phyloP scores from a whole-genome alignment of 1,140 invertebrate species.

The Nasonia longicornis region DNA sequence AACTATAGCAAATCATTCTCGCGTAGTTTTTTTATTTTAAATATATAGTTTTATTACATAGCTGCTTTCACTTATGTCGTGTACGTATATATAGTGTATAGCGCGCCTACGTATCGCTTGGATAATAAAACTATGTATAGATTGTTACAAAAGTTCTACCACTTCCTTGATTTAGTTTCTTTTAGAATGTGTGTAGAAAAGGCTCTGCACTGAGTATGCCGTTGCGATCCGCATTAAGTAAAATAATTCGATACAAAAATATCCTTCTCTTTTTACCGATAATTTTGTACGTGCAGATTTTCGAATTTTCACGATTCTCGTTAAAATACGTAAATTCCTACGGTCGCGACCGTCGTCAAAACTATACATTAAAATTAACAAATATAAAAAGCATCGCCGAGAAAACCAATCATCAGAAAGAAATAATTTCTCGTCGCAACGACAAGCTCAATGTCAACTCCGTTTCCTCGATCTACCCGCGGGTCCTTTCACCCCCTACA shows the following conservation, averaged over 20 bases:
- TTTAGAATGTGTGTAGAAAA: neutral
- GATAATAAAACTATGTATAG: neutral
- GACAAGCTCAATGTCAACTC: neutral
- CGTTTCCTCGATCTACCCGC: neutral
- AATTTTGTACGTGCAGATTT: neutral
- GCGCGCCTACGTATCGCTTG: neutral
- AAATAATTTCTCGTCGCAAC: no score
- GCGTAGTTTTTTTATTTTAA: neutral
- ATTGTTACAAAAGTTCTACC: conserved; percentile 21
- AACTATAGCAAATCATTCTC: conserved; percentile 16
- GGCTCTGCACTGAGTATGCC: neutral
- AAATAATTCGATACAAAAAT: neutral
- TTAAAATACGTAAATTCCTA: no score
- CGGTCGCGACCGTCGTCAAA: no score
- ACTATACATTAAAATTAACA: no score
- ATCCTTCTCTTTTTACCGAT: no score
- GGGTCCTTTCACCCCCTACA: neutral
- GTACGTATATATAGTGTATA: neutral
- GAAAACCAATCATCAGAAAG: no score
- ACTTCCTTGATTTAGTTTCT: conserved; percentile 10
- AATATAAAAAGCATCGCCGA: no score
- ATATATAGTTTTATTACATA: conserved; percentile 11
- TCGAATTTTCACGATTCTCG: neutral
- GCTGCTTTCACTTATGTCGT: neutral
- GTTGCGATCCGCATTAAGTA: neutral